Evolutionary conservation across 2,888 invertebrate species (phyloP).

Genomic region (Atethmia centrago): DNA sequence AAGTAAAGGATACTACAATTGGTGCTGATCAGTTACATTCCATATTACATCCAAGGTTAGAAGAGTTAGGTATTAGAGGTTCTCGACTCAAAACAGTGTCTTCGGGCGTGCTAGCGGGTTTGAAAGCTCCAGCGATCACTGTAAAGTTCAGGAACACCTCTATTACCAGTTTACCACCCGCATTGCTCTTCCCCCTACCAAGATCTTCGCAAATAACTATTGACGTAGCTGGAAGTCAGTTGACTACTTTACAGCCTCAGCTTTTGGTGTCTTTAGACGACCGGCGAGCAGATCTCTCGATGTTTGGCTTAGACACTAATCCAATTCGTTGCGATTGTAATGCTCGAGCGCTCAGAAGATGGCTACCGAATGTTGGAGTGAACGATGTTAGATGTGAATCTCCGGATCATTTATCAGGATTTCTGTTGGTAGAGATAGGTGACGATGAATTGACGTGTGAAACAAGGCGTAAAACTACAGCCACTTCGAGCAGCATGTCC

Average conservation of each 20-base stretch:
- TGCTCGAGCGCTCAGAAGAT: slow-evolving; percentile 94
- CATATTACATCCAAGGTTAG: slow-evolving; percentile 94
- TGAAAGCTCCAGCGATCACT: slow-evolving; percentile 93
- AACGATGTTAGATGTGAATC: slow-evolving; percentile 92
- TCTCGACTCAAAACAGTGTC: slow-evolving; percentile 94
- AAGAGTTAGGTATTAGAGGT: slow-evolving; percentile 94
- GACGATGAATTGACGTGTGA: slow-evolving; percentile 96
- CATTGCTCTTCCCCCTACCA: slow-evolving; percentile 96
- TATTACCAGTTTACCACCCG: slow-evolving; percentile 94
- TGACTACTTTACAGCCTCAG: slow-evolving; percentile 94
- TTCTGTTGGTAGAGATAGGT: slow-evolving; percentile 93
- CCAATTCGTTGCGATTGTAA: slow-evolving; percentile 97
- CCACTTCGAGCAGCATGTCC: slow-evolving; percentile 83
- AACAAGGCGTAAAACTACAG: slow-evolving; percentile 87
- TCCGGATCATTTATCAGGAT: slow-evolving; percentile 93
- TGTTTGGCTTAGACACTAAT: slow-evolving; percentile 94
- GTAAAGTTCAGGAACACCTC: slow-evolving; percentile 96
- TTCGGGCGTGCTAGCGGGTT: slow-evolving; percentile 95
- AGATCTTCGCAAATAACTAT: slow-evolving; percentile 95
- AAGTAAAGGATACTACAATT: slow-evolving; percentile 95
- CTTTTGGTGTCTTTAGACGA: slow-evolving; percentile 95
- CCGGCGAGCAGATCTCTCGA: slow-evolving; percentile 93
- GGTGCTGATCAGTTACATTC: slow-evolving; percentile 95
- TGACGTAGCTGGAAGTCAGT: slow-evolving; percentile 94
- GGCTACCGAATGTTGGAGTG: slow-evolving; percentile 93